A percentile compares a stretch with the other conserved stretches of the same genome.
Conservation (phyloP, 2,797 vertebrate species). For the Enteromius argenteus region DNA sequence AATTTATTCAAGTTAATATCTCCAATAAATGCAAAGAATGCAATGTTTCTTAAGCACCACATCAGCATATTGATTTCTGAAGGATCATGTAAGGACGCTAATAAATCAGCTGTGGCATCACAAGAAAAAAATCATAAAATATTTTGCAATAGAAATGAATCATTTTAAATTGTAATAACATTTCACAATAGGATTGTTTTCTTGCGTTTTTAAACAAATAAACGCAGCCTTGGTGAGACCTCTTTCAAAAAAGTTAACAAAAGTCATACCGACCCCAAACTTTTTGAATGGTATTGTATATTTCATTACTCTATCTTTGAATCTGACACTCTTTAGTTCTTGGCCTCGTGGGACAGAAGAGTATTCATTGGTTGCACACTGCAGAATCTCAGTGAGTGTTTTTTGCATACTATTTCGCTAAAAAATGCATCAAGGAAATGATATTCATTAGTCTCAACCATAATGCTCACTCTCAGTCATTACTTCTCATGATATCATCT, state of each 20-base stretch:
- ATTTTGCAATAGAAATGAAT: not conserved
- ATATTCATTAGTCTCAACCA: not conserved
- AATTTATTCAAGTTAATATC: not conserved
- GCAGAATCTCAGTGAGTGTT: not conserved
- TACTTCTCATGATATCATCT: not conserved
- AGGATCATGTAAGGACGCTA: not conserved
- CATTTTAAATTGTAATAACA: not conserved
- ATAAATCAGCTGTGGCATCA: not conserved
- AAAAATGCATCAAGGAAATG: not conserved
- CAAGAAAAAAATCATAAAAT: not conserved
- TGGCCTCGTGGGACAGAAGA: conserved; percentile 1
- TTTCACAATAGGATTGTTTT: not conserved
- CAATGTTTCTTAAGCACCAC: not conserved
- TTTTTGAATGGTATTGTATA: not conserved
- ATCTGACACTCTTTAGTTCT: conserved; percentile 7
- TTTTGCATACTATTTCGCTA: not conserved
- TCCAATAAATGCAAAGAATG: not conserved
- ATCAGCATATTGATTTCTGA: not conserved
- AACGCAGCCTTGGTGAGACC: not conserved
- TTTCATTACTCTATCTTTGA: not conserved
- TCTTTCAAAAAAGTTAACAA: not conserved
- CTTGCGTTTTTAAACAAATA: not conserved
- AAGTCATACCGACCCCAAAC: not conserved
- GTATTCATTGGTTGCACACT: not conserved
- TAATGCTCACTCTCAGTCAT: not conserved